These are phyloP conservation scores for Argyresthia albistria DNA, from an alignment of 2,888 invertebrate species.

Conservation along the genomic window DNA sequence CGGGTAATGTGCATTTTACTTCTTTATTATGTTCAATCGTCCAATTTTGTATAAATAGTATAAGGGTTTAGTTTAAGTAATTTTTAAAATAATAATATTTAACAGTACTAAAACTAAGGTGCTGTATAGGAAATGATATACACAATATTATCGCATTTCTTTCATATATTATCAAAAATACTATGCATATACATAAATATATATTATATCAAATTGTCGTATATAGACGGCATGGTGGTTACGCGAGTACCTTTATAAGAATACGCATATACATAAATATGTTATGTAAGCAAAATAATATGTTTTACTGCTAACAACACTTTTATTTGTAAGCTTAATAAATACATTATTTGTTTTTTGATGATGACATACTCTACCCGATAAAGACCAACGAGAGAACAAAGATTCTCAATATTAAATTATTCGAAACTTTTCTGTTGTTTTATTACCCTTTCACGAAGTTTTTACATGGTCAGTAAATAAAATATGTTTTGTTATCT, in stretches of 20 bases:
- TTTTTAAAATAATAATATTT: constrained; percentile 18
- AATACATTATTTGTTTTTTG: constrained; percentile 15
- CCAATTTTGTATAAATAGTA: constrained; percentile 61
- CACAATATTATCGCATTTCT: neutral
- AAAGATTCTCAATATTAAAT: constrained; percentile 11
- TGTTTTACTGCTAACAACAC: constrained; percentile 18
- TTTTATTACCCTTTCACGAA: constrained; percentile 10
- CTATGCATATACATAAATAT: constrained; percentile 17
- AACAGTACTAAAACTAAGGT: constrained; percentile 26
- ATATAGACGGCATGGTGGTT: constrained; percentile 46
- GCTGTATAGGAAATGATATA: neutral
- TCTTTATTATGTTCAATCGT: constrained; percentile 42
- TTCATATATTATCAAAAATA: constrained; percentile 16
- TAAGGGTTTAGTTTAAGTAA: constrained; percentile 18
- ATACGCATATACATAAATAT: constrained; percentile 2
- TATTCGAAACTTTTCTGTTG: constrained; percentile 13
- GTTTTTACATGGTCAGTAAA: constrained; percentile 8
- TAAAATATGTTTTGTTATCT: neutral
- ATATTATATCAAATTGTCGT: constrained; percentile 24
- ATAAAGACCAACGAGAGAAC: constrained; percentile 12
- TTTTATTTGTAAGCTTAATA: constrained; percentile 14
- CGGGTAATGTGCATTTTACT: constrained; percentile 65
- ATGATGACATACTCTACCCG: constrained; percentile 20
- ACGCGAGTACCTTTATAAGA: constrained; percentile 61
- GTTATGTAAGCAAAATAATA: constrained; percentile 17